phyloP scores from a whole-genome alignment of 2,888 invertebrate species.

The Nephrocerus scutellatus region DNA sequence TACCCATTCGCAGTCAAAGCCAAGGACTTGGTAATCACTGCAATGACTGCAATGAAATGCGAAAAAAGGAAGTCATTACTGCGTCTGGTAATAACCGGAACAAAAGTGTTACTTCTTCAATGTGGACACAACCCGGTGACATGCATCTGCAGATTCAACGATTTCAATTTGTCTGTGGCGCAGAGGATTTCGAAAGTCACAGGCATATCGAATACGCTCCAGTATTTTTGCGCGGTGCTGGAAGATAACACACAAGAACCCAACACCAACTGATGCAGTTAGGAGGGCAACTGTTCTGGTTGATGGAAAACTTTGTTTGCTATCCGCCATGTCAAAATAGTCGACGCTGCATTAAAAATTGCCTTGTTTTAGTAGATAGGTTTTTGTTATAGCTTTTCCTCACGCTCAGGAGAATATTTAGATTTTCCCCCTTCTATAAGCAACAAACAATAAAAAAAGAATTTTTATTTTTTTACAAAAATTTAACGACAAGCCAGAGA shows the following conservation, averaged over 20 bases:
- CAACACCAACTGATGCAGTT: constrained; percentile 32
- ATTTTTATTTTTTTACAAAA: too few relatives aligned
- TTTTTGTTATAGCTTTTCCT: too few relatives aligned
- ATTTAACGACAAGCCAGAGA: too few relatives aligned
- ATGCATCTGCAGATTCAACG: constrained; percentile 37
- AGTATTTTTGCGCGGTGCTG: constrained; percentile 52
- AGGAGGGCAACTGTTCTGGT: constrained; percentile 20
- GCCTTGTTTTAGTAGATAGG: too few relatives aligned
- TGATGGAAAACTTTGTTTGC: constrained; percentile 5
- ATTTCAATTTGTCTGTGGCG: constrained; percentile 36
- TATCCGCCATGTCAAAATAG: constrained; percentile 11
- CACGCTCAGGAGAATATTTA: too few relatives aligned
- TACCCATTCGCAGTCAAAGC: constrained; percentile 80
- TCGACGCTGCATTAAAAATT: not conserved
- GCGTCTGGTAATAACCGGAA: not conserved
- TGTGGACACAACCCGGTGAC: constrained; percentile 31
- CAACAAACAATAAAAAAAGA: too few relatives aligned
- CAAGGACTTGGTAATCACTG: constrained; percentile 52
- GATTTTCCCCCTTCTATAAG: too few relatives aligned
- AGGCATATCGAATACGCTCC: constrained; percentile 24
- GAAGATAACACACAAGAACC: constrained; percentile 36
- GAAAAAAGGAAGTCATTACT: not conserved
- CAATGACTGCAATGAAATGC: constrained; percentile 31
- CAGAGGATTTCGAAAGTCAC: constrained; percentile 26
- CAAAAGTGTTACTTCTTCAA: constrained; percentile 37